Percentiles rank a stretch among this genome's conserved stretches.
phyloP scores from a whole-genome alignment of 1,140 invertebrate genomes.

The Zaprionus taronus region DNA sequence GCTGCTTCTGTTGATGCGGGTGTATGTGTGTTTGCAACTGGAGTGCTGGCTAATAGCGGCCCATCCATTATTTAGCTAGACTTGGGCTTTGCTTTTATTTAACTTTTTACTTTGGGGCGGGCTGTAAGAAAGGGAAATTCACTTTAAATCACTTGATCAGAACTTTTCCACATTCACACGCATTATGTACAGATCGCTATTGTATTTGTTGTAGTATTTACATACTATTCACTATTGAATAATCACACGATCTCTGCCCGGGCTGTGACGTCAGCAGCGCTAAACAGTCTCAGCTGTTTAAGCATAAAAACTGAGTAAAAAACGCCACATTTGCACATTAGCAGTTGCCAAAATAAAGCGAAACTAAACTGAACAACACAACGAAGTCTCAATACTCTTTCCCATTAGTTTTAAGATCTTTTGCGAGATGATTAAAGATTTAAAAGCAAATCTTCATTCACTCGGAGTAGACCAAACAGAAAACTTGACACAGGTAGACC shows the following conservation, averaged over 20 bases:
- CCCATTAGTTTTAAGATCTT: background rate
- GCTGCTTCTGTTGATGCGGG: constrained; percentile 26
- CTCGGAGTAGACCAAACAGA: too few species aligned
- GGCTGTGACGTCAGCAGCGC: constrained; percentile 11
- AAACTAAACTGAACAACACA: background rate
- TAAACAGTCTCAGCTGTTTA: constrained; percentile 42
- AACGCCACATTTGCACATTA: constrained; percentile 14
- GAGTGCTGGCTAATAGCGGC: background rate
- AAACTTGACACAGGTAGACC: background rate
- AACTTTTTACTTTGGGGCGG: background rate
- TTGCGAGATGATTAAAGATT: background rate
- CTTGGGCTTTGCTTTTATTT: background rate
- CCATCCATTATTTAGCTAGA: constrained; percentile 24
- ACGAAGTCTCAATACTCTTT: background rate
- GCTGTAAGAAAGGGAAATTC: constrained; percentile 33
- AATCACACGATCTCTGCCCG: constrained; percentile 25
- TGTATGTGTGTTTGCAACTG: constrained; percentile 5
- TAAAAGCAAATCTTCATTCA: background rate
- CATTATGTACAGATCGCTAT: background rate
- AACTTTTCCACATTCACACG: constrained; percentile 22
- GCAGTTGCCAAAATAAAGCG: constrained; percentile 12
- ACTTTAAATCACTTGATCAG: constrained; percentile 29
- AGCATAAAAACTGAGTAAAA: background rate
- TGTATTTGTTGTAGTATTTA: constrained; percentile 4
- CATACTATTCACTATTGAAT: constrained; percentile 50